Base-by-base conservation (phyloP, 1,140 invertebrate species). In the Globodera rostochiensis region DNA sequence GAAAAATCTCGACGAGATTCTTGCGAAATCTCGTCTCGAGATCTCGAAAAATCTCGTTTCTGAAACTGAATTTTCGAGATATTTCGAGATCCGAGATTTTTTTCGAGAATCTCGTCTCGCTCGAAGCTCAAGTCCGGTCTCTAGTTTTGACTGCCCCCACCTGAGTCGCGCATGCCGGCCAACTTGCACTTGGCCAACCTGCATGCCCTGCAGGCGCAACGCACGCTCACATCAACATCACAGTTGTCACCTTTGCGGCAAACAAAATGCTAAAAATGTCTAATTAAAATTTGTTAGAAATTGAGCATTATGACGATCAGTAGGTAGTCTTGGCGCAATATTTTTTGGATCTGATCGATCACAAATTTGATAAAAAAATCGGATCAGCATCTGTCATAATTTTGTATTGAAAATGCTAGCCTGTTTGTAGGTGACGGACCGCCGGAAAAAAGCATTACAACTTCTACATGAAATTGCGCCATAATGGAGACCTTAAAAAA, bases 361-460 rank as follows among this genome's bases (percentile, higher is more conserved):
- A n/a, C 19, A 2, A 7, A 9, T 69, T 8, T 69, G 19, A 45
- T n/a, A 71, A 45, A 36, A 1, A 64, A 64, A 64, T 36, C 3
- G 2, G 21, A 4, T 77, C 19, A 21, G 69, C 25, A 69, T 64
- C 8, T 47, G 71, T 69, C 36, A 6, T 11, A 13, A 36, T 46
- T 4, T 45, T 64, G 15, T 15, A n/a, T 19, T 7, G 19, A 73
- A 79, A n/a, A 8, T 50, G 21, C n/a, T 57, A 6, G 36, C 79
- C 73, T 83, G 81, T 15, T 83, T 84, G 64, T 74, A 83, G 64
- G 82, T 83, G n/a, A 83, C 82, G 11, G 81, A 79, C 9, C 82
- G 82, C 21, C 82, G 79, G 66, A 83, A 83, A 50, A 83, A 83
- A 36, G 82, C 82, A 82, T 83, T 83, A 21, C 82, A 83, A 25